phyloP scores from a whole-genome alignment of 2,888 invertebrate genomes.

The Lagria hirta region DNA sequence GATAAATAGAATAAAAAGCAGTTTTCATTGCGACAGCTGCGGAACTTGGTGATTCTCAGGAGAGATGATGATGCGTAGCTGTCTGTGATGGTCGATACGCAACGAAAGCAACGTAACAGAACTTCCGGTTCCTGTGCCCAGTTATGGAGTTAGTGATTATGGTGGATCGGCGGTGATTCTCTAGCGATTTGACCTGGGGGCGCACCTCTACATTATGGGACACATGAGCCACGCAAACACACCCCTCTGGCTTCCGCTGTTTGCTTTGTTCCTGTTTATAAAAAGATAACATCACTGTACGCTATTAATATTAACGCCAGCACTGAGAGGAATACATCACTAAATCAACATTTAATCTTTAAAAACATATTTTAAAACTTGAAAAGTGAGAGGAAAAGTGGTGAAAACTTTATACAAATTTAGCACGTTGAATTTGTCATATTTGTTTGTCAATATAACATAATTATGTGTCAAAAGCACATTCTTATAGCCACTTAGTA shows the following conservation, averaged over 20 bases:
- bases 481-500: no score
- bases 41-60: slow-evolving; percentile 36
- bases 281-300: slow-evolving; percentile 35
- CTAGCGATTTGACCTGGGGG: slow-evolving; percentile 16
- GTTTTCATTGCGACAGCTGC: slow-evolving; percentile 45
- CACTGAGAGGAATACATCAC: no score
- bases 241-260: slow-evolving; percentile 34
- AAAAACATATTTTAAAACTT: no score
- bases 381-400: no score
- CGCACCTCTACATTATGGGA: slow-evolving; percentile 35
- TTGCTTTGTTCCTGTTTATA: slow-evolving; percentile 37
- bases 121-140: slow-evolving; percentile 25
- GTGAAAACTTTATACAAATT: no score
- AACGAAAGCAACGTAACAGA: no score
- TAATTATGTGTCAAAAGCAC: no score
- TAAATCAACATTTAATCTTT: no score
- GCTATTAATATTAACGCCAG: slow-evolving; percentile 34
- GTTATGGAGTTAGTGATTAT: slow-evolving; percentile 21
- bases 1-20: slow-evolving; percentile 45
- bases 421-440: no score
- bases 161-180: slow-evolving; percentile 14
- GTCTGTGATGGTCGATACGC: slow-evolving; percentile 17
- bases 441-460: no score
- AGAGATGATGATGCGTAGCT: slow-evolving; percentile 27
- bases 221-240: slow-evolving; percentile 31